Evolutionary conservation across 2,113 vertebrate genomes (phyloP).

Genomic region (Chloropsis hardwickii): DNA sequence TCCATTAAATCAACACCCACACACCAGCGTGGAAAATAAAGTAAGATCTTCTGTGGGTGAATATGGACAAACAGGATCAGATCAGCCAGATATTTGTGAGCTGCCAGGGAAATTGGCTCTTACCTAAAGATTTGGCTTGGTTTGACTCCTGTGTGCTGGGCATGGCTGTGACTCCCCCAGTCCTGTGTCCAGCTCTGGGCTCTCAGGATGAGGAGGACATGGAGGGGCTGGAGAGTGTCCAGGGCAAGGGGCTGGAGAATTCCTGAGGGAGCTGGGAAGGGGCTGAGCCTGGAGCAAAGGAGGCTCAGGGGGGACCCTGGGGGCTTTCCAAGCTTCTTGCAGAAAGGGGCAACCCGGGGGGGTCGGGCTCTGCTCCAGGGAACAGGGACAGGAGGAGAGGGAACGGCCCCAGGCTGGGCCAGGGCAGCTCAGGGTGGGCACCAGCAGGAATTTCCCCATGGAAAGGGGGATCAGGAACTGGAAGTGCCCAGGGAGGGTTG

Average conservation of each 20-base stretch:
- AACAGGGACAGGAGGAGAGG: background rate
- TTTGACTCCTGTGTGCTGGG: background rate
- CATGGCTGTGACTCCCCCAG: background rate
- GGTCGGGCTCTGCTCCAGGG: background rate
- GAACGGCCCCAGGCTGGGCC: background rate
- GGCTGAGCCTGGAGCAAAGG: background rate
- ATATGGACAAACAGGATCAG: background rate
- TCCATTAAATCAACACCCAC: conserved; percentile 4
- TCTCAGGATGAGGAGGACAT: fast-evolving
- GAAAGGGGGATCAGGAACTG: background rate
- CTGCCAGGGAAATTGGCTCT: background rate
- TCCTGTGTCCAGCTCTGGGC: background rate
- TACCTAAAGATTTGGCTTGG: background rate
- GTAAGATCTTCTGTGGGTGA: background rate
- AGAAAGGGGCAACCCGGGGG: background rate
- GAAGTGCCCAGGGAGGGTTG: background rate
- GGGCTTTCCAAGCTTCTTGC: background rate
- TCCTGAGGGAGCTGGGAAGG: background rate
- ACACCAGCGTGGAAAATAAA: background rate
- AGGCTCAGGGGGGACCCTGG: background rate
- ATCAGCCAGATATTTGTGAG: background rate
- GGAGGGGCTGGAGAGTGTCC: fast-evolving
- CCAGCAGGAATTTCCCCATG: background rate
- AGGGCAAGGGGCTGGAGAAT: background rate
- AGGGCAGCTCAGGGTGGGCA: background rate